Conservation (phyloP, 2,888 invertebrate genomes). For the Acronicta aceris region DNA sequence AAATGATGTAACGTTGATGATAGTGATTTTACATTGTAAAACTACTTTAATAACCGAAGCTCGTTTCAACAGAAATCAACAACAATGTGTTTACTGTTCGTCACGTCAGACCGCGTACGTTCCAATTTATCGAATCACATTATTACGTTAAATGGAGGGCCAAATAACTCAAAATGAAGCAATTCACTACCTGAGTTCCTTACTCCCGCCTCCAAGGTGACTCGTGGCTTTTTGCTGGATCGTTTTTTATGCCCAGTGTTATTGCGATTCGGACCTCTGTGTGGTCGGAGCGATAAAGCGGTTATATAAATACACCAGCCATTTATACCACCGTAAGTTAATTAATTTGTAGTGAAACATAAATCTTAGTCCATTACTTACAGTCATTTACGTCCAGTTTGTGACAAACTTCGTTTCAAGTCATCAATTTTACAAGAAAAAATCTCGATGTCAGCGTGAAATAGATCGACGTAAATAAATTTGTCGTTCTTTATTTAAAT, state of each 20-base stretch:
- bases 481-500: constrained; percentile 31
- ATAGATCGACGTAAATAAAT: constrained; percentile 38
- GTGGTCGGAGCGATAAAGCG: constrained; percentile 67
- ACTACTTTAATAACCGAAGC: constrained; percentile 26
- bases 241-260: constrained; percentile 78
- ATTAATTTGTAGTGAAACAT: constrained; percentile 55
- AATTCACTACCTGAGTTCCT: constrained; percentile 87
- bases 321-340: constrained; percentile 56
- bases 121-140: constrained; percentile 70
- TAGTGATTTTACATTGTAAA: constrained; percentile 31
- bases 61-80: constrained; percentile 30
- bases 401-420: constrained; percentile 38
- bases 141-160: constrained; percentile 60
- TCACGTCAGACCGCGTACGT: constrained; percentile 57
- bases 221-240: constrained; percentile 79
- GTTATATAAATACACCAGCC: constrained; percentile 54
- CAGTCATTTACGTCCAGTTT: constrained; percentile 35
- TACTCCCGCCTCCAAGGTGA: constrained; percentile 85
- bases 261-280: constrained; percentile 81
- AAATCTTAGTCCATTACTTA: constrained; percentile 46
- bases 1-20: background rate
- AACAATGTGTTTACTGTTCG: constrained; percentile 49
- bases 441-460: constrained; percentile 26
- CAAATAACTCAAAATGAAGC: constrained; percentile 83
- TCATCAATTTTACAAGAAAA: constrained; percentile 40